A percentile compares a stretch with the other conserved stretches of the same genome.
Evolutionary conservation across 2,113 vertebrate species (phyloP).

Genomic region (Platanista minor): DNA sequence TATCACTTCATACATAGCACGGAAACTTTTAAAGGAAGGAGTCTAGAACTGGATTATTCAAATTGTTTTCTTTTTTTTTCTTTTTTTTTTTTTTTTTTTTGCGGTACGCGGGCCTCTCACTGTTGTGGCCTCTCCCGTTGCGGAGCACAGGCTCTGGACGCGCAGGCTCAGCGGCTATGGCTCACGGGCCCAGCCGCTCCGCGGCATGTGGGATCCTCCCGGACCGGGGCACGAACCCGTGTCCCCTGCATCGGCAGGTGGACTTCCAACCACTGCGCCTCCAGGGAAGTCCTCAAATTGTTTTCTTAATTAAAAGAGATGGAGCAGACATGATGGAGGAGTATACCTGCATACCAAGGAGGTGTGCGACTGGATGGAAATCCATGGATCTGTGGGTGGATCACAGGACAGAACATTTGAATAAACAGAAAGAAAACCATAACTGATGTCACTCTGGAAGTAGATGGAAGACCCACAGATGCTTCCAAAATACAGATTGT

Average conservation of each 20-base stretch:
- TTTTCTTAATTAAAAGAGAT: slow-evolving; percentile 1
- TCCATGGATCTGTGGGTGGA: background rate
- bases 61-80: slow-evolving; percentile 13
- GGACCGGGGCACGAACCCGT: no score
- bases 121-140: no score
- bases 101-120: no score
- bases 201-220: no score
- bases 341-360: background rate
- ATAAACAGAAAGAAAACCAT: slow-evolving; percentile 13
- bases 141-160: no score
- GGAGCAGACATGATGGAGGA: background rate
- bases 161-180: no score
- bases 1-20: background rate
- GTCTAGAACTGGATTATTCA: background rate
- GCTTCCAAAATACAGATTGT: background rate
- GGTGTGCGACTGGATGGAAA: background rate
- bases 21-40: background rate
- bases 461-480: slow-evolving; percentile 8
- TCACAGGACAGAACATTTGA: background rate
- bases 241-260: no score
- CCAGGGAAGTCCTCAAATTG: no score
- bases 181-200: no score
- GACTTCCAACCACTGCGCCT: no score
- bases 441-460: background rate
- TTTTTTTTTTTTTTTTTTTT: no score